Evolutionary conservation across 2,888 invertebrate species (phyloP).

Genomic region (Orthonychiurus folsomi): DNA sequence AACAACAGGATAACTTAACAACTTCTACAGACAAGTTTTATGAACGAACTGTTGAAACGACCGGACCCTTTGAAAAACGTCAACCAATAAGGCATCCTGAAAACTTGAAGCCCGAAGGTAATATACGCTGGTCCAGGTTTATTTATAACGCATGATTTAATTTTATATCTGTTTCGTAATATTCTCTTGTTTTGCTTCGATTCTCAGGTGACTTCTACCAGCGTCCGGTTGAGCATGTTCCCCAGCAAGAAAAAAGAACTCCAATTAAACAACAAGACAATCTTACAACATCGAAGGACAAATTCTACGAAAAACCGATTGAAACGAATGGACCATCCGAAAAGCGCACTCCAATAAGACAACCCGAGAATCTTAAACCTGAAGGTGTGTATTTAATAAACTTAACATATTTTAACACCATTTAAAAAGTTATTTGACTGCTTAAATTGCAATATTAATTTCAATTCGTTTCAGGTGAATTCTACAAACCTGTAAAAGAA

Average conservation of each 20-base stretch:
- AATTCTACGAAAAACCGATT: conserved; percentile 47
- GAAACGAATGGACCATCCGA: conserved; percentile 46
- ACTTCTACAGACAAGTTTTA: conserved; percentile 12
- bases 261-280: conserved; percentile 37
- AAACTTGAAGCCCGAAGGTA: background rate
- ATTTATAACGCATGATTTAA: no score
- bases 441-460: no score
- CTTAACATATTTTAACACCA: no score
- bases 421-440: no score
- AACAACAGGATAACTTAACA: conserved; percentile 46
- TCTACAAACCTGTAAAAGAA: conserved; percentile 39
- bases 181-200: conserved; percentile 38
- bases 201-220: no score
- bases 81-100: background rate
- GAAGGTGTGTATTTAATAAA: no score
- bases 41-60: background rate
- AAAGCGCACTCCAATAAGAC: conserved; percentile 45
- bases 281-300: conserved; percentile 46
- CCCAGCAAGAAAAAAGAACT: conserved; percentile 43
- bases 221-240: conserved; percentile 18
- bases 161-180: conserved; percentile 26
- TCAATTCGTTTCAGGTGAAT: conserved; percentile 7
- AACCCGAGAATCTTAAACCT: conserved; percentile 53
- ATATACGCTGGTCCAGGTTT: no score
- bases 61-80: background rate